phyloP scores from a whole-genome alignment of 2,797 vertebrate genomes.

The Morus bassanus region DNA sequence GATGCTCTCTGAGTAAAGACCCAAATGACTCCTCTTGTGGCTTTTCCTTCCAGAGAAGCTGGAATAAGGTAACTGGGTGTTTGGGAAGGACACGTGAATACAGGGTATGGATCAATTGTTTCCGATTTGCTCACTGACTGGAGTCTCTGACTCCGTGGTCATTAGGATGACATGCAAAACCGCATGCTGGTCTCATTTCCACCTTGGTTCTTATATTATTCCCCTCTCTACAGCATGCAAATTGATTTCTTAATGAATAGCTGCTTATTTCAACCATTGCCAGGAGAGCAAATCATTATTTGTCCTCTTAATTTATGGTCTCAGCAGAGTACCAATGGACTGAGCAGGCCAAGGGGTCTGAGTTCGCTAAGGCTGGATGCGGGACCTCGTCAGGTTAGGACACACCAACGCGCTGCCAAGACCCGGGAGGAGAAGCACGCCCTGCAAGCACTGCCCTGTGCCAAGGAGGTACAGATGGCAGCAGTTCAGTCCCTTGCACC shows the following conservation, averaged over 20 bases:
- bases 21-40: background rate
- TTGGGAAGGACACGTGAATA: background rate
- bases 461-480: conserved; percentile 34
- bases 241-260: background rate
- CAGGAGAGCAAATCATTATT: background rate
- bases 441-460: background rate
- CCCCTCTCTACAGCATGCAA: background rate
- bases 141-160: background rate
- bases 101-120: rapidly evolving
- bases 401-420: background rate
- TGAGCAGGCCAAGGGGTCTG: background rate
- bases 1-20: background rate
- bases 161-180: background rate
- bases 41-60: background rate
- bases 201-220: background rate
- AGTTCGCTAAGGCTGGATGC: background rate
- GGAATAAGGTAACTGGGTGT: background rate
- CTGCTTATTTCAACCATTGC: background rate
- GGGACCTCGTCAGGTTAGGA: background rate
- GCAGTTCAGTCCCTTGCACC: background rate
- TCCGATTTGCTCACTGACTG: background rate
- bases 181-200: background rate
- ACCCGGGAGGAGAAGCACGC: background rate
- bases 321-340: background rate
- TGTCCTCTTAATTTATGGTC: background rate